These are phyloP conservation scores for Centruroides vittatus DNA, from an alignment of 1,140 invertebrate species.

Conservation along the genomic window DNA sequence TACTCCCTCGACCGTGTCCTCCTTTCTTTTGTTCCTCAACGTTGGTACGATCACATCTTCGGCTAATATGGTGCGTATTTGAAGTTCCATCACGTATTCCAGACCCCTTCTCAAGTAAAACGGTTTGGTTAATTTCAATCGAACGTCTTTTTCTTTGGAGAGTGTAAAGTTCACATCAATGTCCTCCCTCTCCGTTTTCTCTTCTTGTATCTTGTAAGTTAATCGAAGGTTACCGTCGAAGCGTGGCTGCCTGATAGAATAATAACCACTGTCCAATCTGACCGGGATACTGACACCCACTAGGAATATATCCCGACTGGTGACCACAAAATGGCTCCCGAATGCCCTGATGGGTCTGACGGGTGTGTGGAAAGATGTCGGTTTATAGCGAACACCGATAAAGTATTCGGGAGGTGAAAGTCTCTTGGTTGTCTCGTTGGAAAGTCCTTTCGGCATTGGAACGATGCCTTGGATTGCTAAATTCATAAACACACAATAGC, in stretches of 20 bases:
- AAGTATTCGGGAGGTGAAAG: constrained; percentile 22
- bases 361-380: constrained; percentile 18
- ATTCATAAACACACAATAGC: constrained; percentile 23
- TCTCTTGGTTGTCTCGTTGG: constrained; percentile 18
- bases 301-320: constrained; percentile 21
- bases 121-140: constrained; percentile 20
- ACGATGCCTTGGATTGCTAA: constrained; percentile 22
- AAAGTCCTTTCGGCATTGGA: constrained; percentile 19
- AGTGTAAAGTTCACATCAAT: constrained; percentile 9
- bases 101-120: constrained; percentile 20
- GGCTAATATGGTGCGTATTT: constrained; percentile 11
- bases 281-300: constrained; percentile 21
- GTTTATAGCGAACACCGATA: constrained; percentile 17
- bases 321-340: constrained; percentile 19
- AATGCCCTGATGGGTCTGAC: constrained; percentile 16
- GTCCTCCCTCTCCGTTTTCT: constrained; percentile 14
- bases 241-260: constrained; percentile 19
- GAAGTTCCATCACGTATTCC: constrained; percentile 20
- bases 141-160: constrained; percentile 22
- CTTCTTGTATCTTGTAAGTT: constrained; percentile 18
- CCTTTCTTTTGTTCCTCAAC: constrained; percentile 15
- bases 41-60: constrained; percentile 18
- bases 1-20: constrained; percentile 16
- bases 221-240: constrained; percentile 20
- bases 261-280: constrained; percentile 19